Base-by-base conservation (phyloP, 1,140 invertebrate species). In the Trichomalopsis sarcophagae region DNA sequence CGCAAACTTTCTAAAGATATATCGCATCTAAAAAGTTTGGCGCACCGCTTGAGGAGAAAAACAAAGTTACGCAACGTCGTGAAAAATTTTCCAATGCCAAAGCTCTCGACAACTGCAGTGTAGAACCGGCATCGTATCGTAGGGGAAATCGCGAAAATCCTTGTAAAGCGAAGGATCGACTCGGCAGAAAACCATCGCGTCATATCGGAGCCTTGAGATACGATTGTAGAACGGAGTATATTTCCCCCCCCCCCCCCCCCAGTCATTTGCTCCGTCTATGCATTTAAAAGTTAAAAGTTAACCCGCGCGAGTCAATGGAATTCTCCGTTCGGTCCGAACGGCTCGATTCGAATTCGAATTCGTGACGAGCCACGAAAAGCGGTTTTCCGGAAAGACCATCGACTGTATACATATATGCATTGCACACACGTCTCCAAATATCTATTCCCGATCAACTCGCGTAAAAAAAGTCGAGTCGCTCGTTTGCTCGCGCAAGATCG, bases 261-360 rank as follows among this genome's bases (percentile, higher is more conserved):
- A 50, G 75, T 77, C 44, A 77, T 44, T 44, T 44, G 40, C 10
- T 44, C 9, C 40, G 40, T 44, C 7, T 44, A 44, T 77, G 5
- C 2, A 77, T 77, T 77, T 50, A n/a, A 44, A 77, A 77, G 44
- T 77, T 14, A 50, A 50, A n/a, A n/a, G n/a, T n/a, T n/a, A n/a
- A 77, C 55, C 9, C 75, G 33, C 23, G 23, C 33, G 2, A 77
- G 7, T 44, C 10, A 44, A 44, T 44, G 40, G 40, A 10, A 44
- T 44, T 44, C 40, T 44, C 40, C 40, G 40, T 44, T 44, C 40
- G 6, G 44, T n/a, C n/a, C 7, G n/a, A 30, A 50, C 11, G n/a
- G 10, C 21, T 71, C 68, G 21, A 30, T 44, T 44, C 21, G n/a
- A 71, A 27, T 27, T 30, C 68, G 68, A 44, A 10, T 9, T 44